phyloP scores from a whole-genome alignment of 2,888 invertebrate genomes.

The Melipona bicolor region DNA sequence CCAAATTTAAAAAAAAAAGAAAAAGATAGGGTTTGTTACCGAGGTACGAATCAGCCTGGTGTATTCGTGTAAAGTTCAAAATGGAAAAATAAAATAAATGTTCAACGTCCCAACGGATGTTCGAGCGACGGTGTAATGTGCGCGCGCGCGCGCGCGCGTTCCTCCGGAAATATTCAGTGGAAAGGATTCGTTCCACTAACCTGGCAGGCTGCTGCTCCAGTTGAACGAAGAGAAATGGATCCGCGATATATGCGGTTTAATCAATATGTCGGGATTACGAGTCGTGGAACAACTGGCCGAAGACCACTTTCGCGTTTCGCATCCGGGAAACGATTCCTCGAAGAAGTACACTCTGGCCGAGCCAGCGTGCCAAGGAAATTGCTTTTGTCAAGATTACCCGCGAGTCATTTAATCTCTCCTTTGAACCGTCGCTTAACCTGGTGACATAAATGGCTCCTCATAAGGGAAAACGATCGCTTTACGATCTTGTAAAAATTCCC shows the following conservation, averaged over 20 bases:
- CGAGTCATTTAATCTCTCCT: constrained; percentile 42
- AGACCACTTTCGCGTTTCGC: constrained; percentile 17
- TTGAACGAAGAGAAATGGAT: constrained; percentile 59
- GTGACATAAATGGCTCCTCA: constrained; percentile 44
- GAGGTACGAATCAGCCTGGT: no score
- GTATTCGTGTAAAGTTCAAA: background rate
- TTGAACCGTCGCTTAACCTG: constrained; percentile 35
- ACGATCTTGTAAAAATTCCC: constrained; percentile 30
- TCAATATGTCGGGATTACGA: constrained; percentile 55
- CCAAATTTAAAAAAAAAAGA: no score
- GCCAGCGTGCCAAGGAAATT: constrained; percentile 34
- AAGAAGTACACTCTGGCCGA: constrained; percentile 4
- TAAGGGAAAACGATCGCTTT: constrained; percentile 44
- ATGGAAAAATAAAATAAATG: constrained; percentile 12
- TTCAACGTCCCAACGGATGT: constrained; percentile 26
- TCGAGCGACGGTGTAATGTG: background rate
- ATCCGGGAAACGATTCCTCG: constrained; percentile 23
- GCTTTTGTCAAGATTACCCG: constrained; percentile 50
- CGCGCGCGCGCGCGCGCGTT: background rate
- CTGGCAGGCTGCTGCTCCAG: constrained; percentile 53
- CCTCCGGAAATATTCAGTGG: constrained; percentile 37
- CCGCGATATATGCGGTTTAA: constrained; percentile 61
- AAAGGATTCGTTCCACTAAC: constrained; percentile 58
- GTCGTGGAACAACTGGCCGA: constrained; percentile 27
- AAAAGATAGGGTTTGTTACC: no score